Evolutionary conservation across 2,888 invertebrate species (phyloP), one percentile per base, ranked within the genome.

Genomic region (Catocala sponsa): DNA sequence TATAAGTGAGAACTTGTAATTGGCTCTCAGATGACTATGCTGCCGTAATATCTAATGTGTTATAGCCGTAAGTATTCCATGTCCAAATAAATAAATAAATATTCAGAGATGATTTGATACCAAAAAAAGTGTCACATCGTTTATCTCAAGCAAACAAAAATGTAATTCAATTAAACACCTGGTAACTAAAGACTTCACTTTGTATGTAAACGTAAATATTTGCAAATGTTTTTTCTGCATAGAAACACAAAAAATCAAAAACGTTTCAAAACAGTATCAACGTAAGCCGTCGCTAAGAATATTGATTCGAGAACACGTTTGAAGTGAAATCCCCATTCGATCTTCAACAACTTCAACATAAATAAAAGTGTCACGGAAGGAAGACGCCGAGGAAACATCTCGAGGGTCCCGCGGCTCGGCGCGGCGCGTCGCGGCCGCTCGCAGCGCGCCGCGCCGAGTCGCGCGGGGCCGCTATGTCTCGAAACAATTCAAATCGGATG

Each of bases 301-400:
- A 76, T 75, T 78, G 65, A 76, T 78, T 72, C 56, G 41, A 51
- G 41, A 65, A 69, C 65, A 66, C 60, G 70, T 76, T 75, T 72
- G 73, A 76, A 69, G 73, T 68, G 55, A 64, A 78, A 59, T 64
- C 63, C 63, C 68, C 54, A 63, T 70, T 68, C 60, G 69, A 77
- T 74, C 66, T 79, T 70, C 65, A 64, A 72, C 70, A 66, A 69
- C 60, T 74, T 61, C 58, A 59, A 76, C 63, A 78, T 70, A 71
- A 78, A 78, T 75, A 72, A 72, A 80, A 78, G 64, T 78, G 74
- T 78, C 73, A 67, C 66, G 67, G 74, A 68, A 68, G 63, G 64
- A 74, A 70, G 61, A 54, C 59, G 55, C 42, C 57, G 50, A 33
- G 56, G 62, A 59, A 59, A 56, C 46, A 52, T 63, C 57, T 65